Evolutionary conservation across 2,888 invertebrate species (phyloP), one percentile per base, ranked within the genome.

Genomic region (Timema podura): DNA sequence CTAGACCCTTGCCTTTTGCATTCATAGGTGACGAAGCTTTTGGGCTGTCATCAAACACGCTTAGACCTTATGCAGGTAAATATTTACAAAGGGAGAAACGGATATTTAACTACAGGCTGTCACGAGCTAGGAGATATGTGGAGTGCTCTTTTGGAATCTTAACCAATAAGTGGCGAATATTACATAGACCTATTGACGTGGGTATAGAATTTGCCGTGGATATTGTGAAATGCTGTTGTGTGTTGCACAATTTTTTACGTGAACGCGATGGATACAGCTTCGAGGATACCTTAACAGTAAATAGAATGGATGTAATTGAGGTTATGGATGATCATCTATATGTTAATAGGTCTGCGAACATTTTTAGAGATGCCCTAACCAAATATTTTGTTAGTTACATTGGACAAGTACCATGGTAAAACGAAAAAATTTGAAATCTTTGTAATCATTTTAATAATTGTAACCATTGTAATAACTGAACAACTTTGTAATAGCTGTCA

Each of bases 121-220:
- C 67, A 9, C 15, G 9, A 8, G 48, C 13, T 61, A 15, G 16
- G 10, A 48, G 44, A 15, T 68, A 48, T 10, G n/a, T 68, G 13
- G 48, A 68, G 30, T 64, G 61, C 48, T n/a, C 48, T 57, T 64
- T 68, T 48, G 48, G 64, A 11, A 68, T 68, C 16, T n/a, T 61
- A 6, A 16, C 68, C 1, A 64, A 46, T 68, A 48, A 68, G 44
- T 64, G 64, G 64, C 47, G 64, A 15, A 61, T 68, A 45, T 47
- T 68, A 5, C 64, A 64, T 44, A n/a, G 48, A 3, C 68, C 48
- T 16, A 13, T 68, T 6, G 11, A 61, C 61, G 48, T 61, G 30
- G 16, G 45, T 8, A 45, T 5, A 15, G 61, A 59, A 9, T 68
- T 68, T 15, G 51, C 47, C 30, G 61, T 47, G 48, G 68, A 61